A percentile compares a stretch with the other conserved stretches of the same genome.
These are phyloP conservation scores for Antitype chi DNA, from an alignment of 2,888 invertebrate genomes.

Conservation along the genomic window DNA sequence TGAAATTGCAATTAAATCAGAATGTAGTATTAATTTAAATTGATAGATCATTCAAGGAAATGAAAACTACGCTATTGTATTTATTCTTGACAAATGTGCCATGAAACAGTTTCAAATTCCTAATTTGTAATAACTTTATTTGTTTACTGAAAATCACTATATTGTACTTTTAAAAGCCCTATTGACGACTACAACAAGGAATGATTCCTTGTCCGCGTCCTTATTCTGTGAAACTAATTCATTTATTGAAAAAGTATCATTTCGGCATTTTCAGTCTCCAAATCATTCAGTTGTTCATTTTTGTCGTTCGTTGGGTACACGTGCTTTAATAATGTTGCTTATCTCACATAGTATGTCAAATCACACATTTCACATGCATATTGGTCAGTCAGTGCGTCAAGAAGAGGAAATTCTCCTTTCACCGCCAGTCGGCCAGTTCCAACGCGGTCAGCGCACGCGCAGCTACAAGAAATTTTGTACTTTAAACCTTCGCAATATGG, in stretches of 20 bases:
- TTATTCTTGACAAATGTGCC: background rate
- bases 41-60: background rate
- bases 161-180: background rate
- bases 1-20: constrained; percentile 8
- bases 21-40: background rate
- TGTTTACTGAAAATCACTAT: background rate
- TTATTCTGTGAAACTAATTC: background rate
- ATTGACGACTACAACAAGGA: background rate
- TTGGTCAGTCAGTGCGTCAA: constrained; percentile 49
- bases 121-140: background rate
- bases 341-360: constrained; percentile 51
- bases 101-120: background rate
- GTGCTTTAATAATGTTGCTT: constrained; percentile 33
- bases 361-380: constrained; percentile 50
- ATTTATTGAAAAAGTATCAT: background rate
- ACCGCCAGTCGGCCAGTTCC: constrained; percentile 68
- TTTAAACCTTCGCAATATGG: constrained; percentile 2
- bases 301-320: background rate
- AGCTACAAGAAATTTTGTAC: constrained; percentile 17
- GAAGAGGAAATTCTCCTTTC: constrained; percentile 74
- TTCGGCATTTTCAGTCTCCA: background rate
- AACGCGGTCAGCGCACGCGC: constrained; percentile 66
- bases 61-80: background rate
- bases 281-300: background rate
- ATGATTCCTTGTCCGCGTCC: background rate